Evolutionary conservation across 2,797 vertebrate species (phyloP), one percentile per base, ranked within the genome.

Genomic region (Botia almorhae): DNA sequence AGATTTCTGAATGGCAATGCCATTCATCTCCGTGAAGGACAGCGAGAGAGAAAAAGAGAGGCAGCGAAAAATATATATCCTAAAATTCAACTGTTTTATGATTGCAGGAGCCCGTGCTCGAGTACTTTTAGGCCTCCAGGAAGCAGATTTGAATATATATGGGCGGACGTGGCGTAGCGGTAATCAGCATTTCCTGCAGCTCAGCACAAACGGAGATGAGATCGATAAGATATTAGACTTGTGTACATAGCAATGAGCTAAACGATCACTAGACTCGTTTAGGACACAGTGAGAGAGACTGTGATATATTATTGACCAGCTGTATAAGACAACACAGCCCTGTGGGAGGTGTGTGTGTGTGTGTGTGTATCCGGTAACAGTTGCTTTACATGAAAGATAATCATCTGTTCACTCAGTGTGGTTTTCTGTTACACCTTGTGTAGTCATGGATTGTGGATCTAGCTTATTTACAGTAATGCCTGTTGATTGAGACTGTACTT

Each of bases 191-290:
- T 96, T 95, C 91, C 93, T 88, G 17, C 76, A 90, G 94, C 95
- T 97, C 96, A 97, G 96, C 96, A 96, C 93, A 94, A 94, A 81
- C 87, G 83, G 90, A 91, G 91, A 87, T 87, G 83, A 90, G 94
- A 96, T 95, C 96, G 88, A 95, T 96, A 96, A 93, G 91, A 94
- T 96, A 95, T 94, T 92, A 94, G 92, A 93, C 95, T 94, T 95
- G 94, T 94, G 93, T 95, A 94, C 90, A 93, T 93, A 94, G 94
- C 91, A 93, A 96, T 95, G 94, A 96, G 93, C 86, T 89, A 74
- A 90, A 88, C 76, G 81, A 91, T 94, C 92, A 87, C 92, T 87
- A 90, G 87, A 92, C 92, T 92, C 87, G 91, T 90, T 89, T 91
- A 87, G 84, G 76, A 87, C 81, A 82, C 58, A 39, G 71, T 50